Conservation (phyloP, 1,140 invertebrate species). For the Acromyrmex charruanus region DNA sequence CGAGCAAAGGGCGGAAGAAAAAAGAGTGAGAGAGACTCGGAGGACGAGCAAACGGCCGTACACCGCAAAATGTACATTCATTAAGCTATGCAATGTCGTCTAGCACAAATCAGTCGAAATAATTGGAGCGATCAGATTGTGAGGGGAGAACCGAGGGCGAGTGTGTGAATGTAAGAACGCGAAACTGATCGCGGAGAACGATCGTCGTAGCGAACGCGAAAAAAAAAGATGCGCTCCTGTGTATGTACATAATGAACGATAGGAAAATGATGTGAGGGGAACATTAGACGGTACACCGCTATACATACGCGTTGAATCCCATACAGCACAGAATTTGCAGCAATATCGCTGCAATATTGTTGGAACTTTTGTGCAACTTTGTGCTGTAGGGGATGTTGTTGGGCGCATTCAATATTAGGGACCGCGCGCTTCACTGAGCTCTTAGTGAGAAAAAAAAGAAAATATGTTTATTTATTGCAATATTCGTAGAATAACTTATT, state of each 20-base stretch:
- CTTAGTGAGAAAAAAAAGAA: too few relatives aligned
- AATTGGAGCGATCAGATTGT: slow-evolving; percentile 39
- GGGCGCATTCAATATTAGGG: not conserved
- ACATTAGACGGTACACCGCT: slow-evolving; percentile 67
- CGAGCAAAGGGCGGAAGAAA: not conserved
- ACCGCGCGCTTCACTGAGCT: too few relatives aligned
- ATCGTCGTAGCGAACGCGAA: slow-evolving; percentile 66
- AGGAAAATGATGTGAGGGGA: slow-evolving; percentile 51
- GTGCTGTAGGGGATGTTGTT: not conserved
- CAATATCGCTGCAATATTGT: too few relatives aligned
- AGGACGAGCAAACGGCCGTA: slow-evolving; percentile 67
- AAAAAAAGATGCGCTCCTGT: slow-evolving; percentile 70
- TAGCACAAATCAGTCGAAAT: slow-evolving; percentile 82
- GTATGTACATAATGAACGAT: slow-evolving; percentile 80
- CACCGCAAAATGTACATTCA: slow-evolving; percentile 76
- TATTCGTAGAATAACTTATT: too few relatives aligned
- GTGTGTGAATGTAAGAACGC: slow-evolving; percentile 49
- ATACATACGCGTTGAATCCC: slow-evolving; percentile 61
- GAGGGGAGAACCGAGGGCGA: slow-evolving; percentile 20
- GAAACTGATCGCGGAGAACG: slow-evolving; percentile 36
- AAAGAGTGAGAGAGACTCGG: not conserved
- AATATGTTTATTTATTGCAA: too few relatives aligned
- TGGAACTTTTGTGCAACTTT: too few relatives aligned
- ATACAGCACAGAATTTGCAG: too few relatives aligned
- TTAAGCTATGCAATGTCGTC: slow-evolving; percentile 83